Conservation (phyloP, 2,888 invertebrate species). For the Cabera pusaria region DNA sequence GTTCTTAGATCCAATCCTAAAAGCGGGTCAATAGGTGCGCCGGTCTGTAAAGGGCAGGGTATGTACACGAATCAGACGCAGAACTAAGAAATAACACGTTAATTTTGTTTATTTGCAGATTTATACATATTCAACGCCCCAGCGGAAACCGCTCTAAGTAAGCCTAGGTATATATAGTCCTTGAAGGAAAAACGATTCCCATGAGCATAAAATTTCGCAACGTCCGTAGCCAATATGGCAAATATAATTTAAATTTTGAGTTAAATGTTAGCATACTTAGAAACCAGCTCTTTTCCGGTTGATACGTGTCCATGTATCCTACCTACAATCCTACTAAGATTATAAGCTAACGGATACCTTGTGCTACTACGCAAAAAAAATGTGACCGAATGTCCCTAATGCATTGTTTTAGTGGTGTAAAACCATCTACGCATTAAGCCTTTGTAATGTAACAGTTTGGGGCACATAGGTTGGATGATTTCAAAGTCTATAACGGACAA, state of each 20-base stretch:
- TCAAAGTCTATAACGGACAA: no score
- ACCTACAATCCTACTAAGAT: no score
- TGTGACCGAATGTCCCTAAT: no score
- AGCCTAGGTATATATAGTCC: conserved; percentile 4
- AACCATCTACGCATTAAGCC: no score
- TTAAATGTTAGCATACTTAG: background rate
- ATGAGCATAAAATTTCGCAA: conserved; percentile 22
- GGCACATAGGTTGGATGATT: no score
- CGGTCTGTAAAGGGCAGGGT: conserved; percentile 9
- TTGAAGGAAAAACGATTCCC: conserved; percentile 16
- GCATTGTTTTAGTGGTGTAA: no score
- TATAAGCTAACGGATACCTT: no score
- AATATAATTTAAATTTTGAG: conserved; percentile 25
- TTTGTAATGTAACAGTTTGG: no score
- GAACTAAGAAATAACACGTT: conserved; percentile 39
- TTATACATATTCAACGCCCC: conserved; percentile 39
- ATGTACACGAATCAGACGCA: background rate
- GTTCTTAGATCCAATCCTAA: background rate
- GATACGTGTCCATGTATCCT: background rate
- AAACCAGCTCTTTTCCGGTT: conserved; percentile 14
- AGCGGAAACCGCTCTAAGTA: conserved; percentile 28
- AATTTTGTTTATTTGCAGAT: conserved; percentile 30
- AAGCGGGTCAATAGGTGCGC: conserved; percentile 10
- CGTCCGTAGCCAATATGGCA: conserved; percentile 23
- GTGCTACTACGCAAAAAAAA: no score